Evolutionary conservation across 2,113 vertebrate genomes (phyloP).

Genomic region (Balaenoptera acutorostrata): DNA sequence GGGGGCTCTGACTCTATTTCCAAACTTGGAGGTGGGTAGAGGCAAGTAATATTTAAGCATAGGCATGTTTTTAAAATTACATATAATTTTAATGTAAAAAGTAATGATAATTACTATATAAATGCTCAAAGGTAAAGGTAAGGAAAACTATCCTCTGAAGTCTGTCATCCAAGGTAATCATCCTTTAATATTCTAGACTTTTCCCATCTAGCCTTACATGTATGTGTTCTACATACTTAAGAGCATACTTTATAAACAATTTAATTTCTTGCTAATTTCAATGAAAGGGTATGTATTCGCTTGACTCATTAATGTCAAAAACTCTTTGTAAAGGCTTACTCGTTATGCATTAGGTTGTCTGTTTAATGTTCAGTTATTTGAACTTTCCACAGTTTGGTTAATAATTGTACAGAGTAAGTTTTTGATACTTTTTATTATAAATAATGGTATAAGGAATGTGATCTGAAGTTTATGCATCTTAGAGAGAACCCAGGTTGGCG

Average conservation of each 20-base stretch:
- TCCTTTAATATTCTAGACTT: background rate
- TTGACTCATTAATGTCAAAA: background rate
- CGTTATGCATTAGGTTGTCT: background rate
- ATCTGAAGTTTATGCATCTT: background rate
- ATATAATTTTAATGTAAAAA: background rate
- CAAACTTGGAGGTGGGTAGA: background rate
- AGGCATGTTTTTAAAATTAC: background rate
- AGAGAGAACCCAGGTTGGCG: background rate
- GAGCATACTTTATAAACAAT: background rate
- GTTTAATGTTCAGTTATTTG: background rate
- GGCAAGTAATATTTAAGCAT: background rate
- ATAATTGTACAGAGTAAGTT: background rate
- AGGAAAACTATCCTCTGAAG: background rate
- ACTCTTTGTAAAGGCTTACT: background rate
- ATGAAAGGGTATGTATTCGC: background rate
- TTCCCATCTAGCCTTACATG: background rate
- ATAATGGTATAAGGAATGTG: background rate
- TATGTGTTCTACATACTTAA: background rate
- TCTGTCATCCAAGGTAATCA: background rate
- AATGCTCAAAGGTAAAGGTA: background rate
- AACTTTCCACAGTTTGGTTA: background rate
- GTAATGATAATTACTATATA: background rate
- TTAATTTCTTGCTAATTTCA: background rate
- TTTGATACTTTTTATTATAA: background rate
- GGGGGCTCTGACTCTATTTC: background rate